Percentiles rank a stretch among this genome's conserved stretches.
Conservation (phyloP, 2,888 invertebrate species). For the Nomada goodeniana region DNA sequence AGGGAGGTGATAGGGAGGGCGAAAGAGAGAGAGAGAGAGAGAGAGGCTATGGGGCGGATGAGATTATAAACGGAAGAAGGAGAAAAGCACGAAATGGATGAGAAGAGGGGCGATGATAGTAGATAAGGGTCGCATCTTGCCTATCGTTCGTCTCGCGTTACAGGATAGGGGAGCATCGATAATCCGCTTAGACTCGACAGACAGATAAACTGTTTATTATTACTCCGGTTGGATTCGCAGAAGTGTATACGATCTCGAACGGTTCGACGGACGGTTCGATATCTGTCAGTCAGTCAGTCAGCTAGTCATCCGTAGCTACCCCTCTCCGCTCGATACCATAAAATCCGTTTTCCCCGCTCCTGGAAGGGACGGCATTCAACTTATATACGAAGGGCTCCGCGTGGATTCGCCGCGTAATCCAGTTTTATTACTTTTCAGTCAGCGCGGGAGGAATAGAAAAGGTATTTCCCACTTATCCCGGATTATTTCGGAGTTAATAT, state of each 20-base stretch:
- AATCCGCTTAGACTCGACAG: conserved; percentile 74
- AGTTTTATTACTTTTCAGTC: conserved; percentile 74
- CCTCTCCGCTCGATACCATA: conserved; percentile 45
- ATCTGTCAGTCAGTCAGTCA: conserved; percentile 73
- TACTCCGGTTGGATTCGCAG: conserved; percentile 64
- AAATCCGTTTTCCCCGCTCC: conserved; percentile 71
- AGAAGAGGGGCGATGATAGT: conserved; percentile 58
- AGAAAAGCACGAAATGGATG: not conserved
- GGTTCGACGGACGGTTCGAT: conserved; percentile 60
- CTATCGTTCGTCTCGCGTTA: conserved; percentile 73
- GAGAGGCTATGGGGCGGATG: not conserved
- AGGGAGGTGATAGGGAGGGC: conserved; percentile 13
- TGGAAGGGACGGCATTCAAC: conserved; percentile 64
- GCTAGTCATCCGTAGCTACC: conserved; percentile 65
- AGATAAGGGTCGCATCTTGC: conserved; percentile 73
- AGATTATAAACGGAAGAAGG: conserved; percentile 7
- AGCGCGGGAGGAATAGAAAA: conserved; percentile 51
- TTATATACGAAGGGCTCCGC: conserved; percentile 44
- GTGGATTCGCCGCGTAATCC: conserved; percentile 67
- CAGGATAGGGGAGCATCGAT: conserved; percentile 64
- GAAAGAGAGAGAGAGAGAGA: not conserved
- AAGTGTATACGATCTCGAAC: conserved; percentile 2
- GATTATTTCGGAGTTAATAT: conserved; percentile 68
- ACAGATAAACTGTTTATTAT: conserved; percentile 81
- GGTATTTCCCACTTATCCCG: conserved; percentile 68